phyloP scores from a whole-genome alignment of 2,113 vertebrate genomes.

The Antigone vipio region DNA sequence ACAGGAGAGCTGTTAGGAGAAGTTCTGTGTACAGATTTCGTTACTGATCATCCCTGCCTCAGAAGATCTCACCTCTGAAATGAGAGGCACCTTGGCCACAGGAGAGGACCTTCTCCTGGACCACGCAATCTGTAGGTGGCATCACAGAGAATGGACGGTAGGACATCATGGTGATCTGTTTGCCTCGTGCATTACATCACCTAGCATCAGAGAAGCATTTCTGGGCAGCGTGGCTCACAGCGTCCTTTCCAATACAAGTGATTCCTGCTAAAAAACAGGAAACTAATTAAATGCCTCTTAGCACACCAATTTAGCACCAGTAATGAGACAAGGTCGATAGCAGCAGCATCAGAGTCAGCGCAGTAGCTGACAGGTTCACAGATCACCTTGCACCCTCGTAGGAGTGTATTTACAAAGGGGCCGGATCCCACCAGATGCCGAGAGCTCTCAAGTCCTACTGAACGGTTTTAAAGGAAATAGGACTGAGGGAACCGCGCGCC shows the following conservation, averaged over 20 bases:
- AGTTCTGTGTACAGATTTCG: neutral
- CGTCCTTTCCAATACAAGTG: neutral
- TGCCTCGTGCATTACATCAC: neutral
- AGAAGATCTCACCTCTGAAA: neutral
- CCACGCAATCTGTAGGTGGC: too few relatives aligned
- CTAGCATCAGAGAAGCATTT: neutral
- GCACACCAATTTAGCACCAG: neutral
- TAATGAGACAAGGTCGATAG: neutral
- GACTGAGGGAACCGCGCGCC: neutral
- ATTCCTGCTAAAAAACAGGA: neutral
- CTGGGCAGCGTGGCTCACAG: neutral
- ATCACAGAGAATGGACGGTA: neutral
- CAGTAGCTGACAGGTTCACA: neutral
- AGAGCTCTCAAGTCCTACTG: neutral
- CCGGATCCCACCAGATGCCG: accelerated
- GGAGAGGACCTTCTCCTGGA: neutral
- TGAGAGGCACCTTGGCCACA: neutral
- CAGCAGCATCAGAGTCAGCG: neutral
- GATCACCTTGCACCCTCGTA: neutral
- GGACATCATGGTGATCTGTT: neutral
- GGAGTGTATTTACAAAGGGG: neutral
- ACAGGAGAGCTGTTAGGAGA: neutral
- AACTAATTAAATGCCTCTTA: neutral
- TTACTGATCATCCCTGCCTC: neutral
- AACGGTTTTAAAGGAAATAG: neutral